Evolutionary conservation across 2,888 invertebrate genomes (phyloP).

Genomic region (Bellardia bayeri): DNA sequence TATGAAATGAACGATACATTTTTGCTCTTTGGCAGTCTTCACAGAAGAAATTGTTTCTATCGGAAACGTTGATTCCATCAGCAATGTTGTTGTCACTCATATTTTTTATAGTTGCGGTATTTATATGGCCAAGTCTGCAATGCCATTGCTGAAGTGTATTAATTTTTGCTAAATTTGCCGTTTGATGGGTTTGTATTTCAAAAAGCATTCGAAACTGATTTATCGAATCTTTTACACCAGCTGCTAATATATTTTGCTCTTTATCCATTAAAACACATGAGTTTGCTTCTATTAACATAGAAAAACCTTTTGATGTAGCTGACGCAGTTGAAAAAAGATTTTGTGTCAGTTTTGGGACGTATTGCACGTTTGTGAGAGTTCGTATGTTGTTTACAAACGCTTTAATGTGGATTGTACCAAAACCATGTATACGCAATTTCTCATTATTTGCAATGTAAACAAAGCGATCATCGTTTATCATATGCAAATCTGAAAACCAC

Average conservation of each 20-base stretch:
- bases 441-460: conserved; percentile 61
- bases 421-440: conserved; percentile 44
- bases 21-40: conserved; percentile 59
- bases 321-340: conserved; percentile 71
- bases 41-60: conserved; percentile 48
- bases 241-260: conserved; percentile 36
- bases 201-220: conserved; percentile 57
- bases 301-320: conserved; percentile 45
- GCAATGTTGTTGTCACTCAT: conserved; percentile 38
- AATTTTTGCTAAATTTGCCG: conserved; percentile 37
- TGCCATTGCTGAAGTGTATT: conserved; percentile 42
- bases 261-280: conserved; percentile 35
- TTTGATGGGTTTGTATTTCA: conserved; percentile 12
- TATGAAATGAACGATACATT: conserved; percentile 57
- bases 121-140: conserved; percentile 49
- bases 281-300: conserved; percentile 44
- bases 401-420: conserved; percentile 56
- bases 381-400: conserved; percentile 57
- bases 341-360: conserved; percentile 65
- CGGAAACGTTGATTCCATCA: background rate
- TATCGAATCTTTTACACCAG: conserved; percentile 38
- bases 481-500: conserved; percentile 60
- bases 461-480: conserved; percentile 31
- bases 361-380: conserved; percentile 62
- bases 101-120: conserved; percentile 47